Evolutionary conservation across 2,113 vertebrate genomes (phyloP).

Genomic region (Caloenas nicobarica): DNA sequence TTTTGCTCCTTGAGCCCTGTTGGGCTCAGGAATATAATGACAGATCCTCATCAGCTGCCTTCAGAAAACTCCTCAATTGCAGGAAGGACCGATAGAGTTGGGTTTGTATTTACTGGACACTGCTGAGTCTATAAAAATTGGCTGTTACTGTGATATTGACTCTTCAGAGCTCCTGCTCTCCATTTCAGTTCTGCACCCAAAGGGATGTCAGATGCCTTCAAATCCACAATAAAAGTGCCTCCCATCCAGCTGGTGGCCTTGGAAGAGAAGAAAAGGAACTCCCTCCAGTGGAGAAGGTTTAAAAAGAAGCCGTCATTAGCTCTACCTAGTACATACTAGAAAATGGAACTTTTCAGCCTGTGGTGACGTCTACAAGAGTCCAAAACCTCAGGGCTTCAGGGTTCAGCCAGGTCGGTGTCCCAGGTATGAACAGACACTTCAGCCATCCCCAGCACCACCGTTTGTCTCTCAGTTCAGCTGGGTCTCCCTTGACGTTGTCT

Average conservation of each 20-base stretch:
- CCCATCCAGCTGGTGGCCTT: background rate
- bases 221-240: background rate
- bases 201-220: background rate
- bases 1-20: background rate
- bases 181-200: background rate
- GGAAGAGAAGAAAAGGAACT: background rate
- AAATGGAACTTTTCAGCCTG: background rate
- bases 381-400: background rate
- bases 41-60: background rate
- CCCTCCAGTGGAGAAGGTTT: background rate
- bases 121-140: background rate
- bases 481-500: background rate
- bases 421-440: background rate
- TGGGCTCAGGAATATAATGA: background rate
- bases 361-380: fast-evolving
- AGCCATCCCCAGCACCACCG: background rate
- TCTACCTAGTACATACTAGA: background rate
- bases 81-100: background rate
- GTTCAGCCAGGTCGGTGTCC: background rate
- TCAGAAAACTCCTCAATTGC: background rate
- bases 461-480: fast-evolving
- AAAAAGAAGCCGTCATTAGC: background rate
- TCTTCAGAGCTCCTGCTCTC: background rate
- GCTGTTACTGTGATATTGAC: background rate
- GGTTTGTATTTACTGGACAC: background rate